phyloP scores from a whole-genome alignment of 1,140 invertebrate genomes.

The Philotrypesis tridentata region DNA sequence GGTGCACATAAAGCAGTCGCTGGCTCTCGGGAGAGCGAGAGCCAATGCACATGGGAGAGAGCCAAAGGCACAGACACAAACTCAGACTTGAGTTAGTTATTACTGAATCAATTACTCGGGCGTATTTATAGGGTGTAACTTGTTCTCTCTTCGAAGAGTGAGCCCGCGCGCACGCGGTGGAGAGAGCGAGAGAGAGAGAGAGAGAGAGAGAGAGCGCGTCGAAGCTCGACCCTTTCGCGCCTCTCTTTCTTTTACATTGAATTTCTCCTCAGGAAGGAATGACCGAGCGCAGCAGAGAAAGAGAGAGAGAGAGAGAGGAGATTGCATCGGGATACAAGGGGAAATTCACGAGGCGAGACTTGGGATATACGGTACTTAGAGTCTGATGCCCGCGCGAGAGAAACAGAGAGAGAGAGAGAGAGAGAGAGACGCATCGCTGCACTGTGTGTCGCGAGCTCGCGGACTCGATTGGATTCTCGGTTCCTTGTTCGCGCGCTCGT shows the following conservation, averaged over 20 bases:
- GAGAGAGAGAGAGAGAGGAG: conserved; percentile 48
- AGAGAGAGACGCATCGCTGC: neutral
- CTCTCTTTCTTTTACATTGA: conserved; percentile 51
- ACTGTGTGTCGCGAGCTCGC: neutral
- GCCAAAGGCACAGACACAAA: conserved; percentile 35
- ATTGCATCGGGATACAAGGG: conserved; percentile 65
- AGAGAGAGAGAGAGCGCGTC: neutral
- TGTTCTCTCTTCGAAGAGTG: conserved; percentile 61
- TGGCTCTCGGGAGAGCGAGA: neutral
- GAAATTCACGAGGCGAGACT: conserved; percentile 61
- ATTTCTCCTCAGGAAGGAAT: conserved; percentile 8
- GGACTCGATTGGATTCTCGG: neutral
- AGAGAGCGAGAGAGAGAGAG: no score
- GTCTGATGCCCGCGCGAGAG: neutral
- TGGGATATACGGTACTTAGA: conserved; percentile 57
- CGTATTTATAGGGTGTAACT: conserved; percentile 72
- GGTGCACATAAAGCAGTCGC: conserved; percentile 43
- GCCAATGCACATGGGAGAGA: conserved; percentile 45
- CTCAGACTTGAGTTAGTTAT: conserved; percentile 70
- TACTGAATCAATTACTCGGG: conserved; percentile 71
- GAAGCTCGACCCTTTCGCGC: conserved; percentile 9
- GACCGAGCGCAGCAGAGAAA: neutral
- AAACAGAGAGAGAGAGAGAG: neutral
- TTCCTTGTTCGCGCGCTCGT: neutral
- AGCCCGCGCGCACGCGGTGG: conserved; percentile 34